phyloP scores from a whole-genome alignment of 2,888 invertebrate genomes.

The Marronus borbonicus region DNA sequence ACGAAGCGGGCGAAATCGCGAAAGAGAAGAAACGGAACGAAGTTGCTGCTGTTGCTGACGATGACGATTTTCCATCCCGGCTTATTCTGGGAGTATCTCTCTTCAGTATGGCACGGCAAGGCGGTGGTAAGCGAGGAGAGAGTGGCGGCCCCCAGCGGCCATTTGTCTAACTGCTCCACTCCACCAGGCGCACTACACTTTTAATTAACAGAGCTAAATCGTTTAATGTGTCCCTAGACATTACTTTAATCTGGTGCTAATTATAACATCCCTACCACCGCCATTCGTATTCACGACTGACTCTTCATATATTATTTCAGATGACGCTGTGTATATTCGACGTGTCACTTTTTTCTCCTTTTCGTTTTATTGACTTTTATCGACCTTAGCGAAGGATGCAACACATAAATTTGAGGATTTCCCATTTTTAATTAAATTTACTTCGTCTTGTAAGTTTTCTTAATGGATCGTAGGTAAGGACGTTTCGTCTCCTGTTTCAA shows the following conservation, averaged over 20 bases:
- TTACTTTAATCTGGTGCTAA: constrained; percentile 78
- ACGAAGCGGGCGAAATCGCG: background rate
- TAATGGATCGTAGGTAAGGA: too few relatives aligned
- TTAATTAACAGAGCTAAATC: constrained; percentile 73
- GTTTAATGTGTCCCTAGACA: constrained; percentile 76
- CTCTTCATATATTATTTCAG: constrained; percentile 47
- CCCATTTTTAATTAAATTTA: too few relatives aligned
- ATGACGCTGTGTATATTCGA: constrained; percentile 39
- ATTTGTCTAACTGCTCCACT: constrained; percentile 65
- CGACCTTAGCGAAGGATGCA: too few relatives aligned
- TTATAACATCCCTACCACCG: constrained; percentile 71
- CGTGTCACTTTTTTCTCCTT: constrained; percentile 15
- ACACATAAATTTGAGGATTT: too few relatives aligned
- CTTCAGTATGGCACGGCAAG: constrained; percentile 4
- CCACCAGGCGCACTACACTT: constrained; percentile 69
- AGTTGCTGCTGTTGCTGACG: constrained; percentile 1
- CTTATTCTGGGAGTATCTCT: background rate
- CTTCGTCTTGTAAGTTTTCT: too few relatives aligned
- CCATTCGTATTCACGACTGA: constrained; percentile 52
- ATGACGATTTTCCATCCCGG: constrained; percentile 10
- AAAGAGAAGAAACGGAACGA: constrained; percentile 21
- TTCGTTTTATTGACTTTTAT: background rate
- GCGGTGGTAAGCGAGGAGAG: constrained; percentile 10
- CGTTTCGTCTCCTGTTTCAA: too few relatives aligned
- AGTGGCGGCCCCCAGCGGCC: constrained; percentile 63